These are phyloP conservation scores for Pelvicachromis taeniatus DNA, from an alignment of 2,113 vertebrate genomes.

Conservation along the genomic window DNA sequence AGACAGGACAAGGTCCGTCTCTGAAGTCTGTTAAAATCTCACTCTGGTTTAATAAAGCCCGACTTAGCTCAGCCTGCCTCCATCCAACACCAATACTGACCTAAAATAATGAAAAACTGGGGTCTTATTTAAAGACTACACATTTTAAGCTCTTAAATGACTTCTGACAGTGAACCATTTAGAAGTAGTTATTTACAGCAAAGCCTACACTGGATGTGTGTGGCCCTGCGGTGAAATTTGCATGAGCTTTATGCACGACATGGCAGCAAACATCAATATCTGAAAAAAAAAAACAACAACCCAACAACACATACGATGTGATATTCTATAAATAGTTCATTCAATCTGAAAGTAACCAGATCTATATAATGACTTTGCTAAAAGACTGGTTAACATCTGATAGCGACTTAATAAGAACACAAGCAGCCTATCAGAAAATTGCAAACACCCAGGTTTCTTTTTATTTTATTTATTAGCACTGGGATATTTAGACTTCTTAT, in stretches of 20 bases:
- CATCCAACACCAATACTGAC: neutral
- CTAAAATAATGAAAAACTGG: neutral
- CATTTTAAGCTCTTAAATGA: neutral
- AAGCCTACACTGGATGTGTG: neutral
- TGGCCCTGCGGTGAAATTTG: neutral
- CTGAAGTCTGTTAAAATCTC: neutral
- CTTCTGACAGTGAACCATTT: neutral
- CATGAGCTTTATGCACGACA: neutral
- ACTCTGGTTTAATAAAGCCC: neutral
- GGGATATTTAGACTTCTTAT: neutral
- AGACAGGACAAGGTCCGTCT: constrained; percentile 47
- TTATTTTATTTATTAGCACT: neutral
- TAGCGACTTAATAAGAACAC: neutral
- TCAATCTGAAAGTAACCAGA: neutral
- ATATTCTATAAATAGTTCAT: neutral
- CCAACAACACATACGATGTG: neutral
- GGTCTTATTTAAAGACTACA: neutral
- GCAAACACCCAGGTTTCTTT: neutral
- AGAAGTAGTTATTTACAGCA: neutral
- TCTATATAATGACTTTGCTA: neutral
- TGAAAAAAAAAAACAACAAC: neutral
- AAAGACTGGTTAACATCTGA: neutral
- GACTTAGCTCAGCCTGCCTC: neutral
- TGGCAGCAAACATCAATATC: neutral
- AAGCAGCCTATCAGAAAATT: neutral